Evolutionary conservation across 2,888 invertebrate species (phyloP), one percentile per base, ranked within the genome.

Genomic region (Apocheima hispidaria): DNA sequence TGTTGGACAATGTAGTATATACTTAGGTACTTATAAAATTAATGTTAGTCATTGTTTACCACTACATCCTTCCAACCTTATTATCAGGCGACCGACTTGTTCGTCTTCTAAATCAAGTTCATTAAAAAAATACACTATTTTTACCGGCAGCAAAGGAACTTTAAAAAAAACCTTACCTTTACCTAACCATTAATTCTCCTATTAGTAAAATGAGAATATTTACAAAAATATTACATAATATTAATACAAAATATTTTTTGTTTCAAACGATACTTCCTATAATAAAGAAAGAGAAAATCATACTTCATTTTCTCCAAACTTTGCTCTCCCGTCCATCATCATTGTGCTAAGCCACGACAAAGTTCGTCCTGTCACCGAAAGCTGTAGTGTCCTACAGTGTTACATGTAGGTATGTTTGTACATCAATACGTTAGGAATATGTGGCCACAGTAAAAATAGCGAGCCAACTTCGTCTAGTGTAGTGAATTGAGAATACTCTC

Each of bases 361-460:
- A 60, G 60, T 64, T 64, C 52, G 52, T 58, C 43, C 51, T 58
- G 62, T 49, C 58, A 60, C 55, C 43, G 30, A 60, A 64, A 63
- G 18, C 40, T 51, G 38, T 58, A 63, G 49, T 55, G 49, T 44
- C 52, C 43, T 48, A 61, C 55, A 64, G 53, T 52, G 23, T 44
- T 56, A 36, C 48, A 46, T 28, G 33, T 60, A 53, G 53, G 38
- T 56, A 53, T 60, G 60, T 49, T 53, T 50, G 43, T 63, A 63
- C 56, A 60, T 56, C 60, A 56, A 64, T 60, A 64, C 56, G 58
- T 35, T 53, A 49, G 43, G 33, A 57, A 48, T 51, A 52, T 51
- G 33, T 50, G 23, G 43, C 2, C 40, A 50, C 48, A 50, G 53
- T 6, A 12, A 16, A 28, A 9, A 9, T 48, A 64, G 60, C 18